Conservation (phyloP, 2,113 vertebrate species). For the Hucho hucho region DNA sequence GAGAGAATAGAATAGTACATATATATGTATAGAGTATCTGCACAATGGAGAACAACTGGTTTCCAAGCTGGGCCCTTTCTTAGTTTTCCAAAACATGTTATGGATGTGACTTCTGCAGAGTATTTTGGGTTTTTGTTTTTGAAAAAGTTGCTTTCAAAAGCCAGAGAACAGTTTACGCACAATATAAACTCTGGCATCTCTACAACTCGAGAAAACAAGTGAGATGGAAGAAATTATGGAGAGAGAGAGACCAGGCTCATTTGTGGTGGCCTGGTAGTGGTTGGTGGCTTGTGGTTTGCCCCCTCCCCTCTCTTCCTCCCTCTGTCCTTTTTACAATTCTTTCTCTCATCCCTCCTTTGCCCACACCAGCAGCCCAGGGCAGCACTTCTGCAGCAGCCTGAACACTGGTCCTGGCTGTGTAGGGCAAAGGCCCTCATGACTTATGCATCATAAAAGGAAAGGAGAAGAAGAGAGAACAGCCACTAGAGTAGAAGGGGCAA, state of each 20-base stretch:
- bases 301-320: conserved; percentile 46
- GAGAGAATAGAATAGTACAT: too few species aligned
- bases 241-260: too few species aligned
- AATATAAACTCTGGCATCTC: conserved; percentile 49
- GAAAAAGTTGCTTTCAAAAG: conserved; percentile 42
- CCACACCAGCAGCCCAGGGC: conserved; percentile 52
- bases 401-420: conserved; percentile 40
- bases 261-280: conserved; percentile 36
- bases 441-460: conserved; percentile 47
- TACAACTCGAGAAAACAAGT: conserved; percentile 57
- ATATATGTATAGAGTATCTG: too few species aligned
- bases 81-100: neutral
- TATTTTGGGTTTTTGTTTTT: conserved; percentile 9
- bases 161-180: conserved; percentile 42
- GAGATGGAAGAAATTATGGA: conserved; percentile 50
- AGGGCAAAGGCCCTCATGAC: conserved; percentile 53
- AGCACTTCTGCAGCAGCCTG: conserved; percentile 42
- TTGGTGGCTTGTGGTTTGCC: conserved; percentile 63
- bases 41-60: too few species aligned
- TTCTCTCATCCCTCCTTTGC: conserved; percentile 52
- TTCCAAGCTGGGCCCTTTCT: neutral
- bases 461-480: conserved; percentile 19
- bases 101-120: neutral
- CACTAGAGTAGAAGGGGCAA: conserved; percentile 21
- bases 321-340: conserved; percentile 29